These are phyloP conservation scores for Morone saxatilis DNA, from an alignment of 2,113 vertebrate genomes.

Conservation along the genomic window DNA sequence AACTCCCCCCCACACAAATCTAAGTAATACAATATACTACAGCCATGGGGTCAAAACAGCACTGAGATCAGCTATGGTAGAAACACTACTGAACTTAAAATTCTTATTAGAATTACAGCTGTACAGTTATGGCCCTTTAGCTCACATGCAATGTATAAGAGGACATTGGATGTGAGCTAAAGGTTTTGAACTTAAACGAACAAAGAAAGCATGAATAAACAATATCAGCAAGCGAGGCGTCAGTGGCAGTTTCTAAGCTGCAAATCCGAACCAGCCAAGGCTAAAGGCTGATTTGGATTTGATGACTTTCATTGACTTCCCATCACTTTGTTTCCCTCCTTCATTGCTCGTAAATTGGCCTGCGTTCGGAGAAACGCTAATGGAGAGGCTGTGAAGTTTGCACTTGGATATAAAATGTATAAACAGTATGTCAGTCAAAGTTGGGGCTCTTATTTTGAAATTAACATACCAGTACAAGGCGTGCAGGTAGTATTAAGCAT, in stretches of 20 bases:
- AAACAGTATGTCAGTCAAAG: slow-evolving; percentile 13
- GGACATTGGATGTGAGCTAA: not conserved
- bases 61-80: slow-evolving; percentile 4
- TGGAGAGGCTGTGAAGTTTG: slow-evolving; percentile 31
- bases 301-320: slow-evolving; percentile 61
- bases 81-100: not conserved
- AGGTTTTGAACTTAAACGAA: slow-evolving; percentile 20
- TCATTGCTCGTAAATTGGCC: slow-evolving; percentile 35
- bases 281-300: slow-evolving; percentile 50
- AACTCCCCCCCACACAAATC: slow-evolving; percentile 47
- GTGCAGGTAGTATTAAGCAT: not conserved
- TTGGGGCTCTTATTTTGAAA: not conserved
- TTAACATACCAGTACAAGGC: not conserved
- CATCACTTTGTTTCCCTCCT: slow-evolving; percentile 50
- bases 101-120: not conserved
- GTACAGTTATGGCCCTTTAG: not conserved
- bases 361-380: slow-evolving; percentile 36
- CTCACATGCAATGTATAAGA: not conserved
- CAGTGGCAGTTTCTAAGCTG: slow-evolving; percentile 22
- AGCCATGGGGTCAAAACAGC: slow-evolving; percentile 30
- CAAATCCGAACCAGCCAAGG: slow-evolving; percentile 8
- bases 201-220: slow-evolving; percentile 13
- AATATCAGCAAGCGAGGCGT: slow-evolving; percentile 6
- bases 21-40: slow-evolving; percentile 54
- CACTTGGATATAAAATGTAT: slow-evolving; percentile 33